Evolutionary conservation across 2,888 invertebrate species (phyloP).

Genomic region (Orthosia gothica): DNA sequence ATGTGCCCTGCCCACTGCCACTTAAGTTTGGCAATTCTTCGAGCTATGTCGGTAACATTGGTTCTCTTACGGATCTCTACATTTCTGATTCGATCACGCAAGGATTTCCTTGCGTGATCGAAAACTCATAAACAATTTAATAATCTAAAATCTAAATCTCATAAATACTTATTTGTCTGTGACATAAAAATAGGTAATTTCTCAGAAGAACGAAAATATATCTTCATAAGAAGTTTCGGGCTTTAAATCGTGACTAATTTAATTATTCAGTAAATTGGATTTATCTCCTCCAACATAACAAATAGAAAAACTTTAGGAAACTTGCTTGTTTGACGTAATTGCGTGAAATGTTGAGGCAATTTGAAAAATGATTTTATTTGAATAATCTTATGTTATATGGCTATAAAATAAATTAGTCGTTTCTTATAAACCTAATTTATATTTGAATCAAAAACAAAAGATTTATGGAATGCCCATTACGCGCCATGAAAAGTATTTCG

Average conservation of each 20-base stretch:
- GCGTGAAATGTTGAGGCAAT: slow-evolving; percentile 43
- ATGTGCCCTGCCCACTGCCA: too few relatives aligned
- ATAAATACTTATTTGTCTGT: slow-evolving; percentile 34
- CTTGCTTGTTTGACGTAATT: slow-evolving; percentile 51
- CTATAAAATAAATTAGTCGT: slow-evolving; percentile 8
- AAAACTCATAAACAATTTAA: too few relatives aligned
- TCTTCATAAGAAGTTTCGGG: slow-evolving; percentile 46
- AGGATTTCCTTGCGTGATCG: too few relatives aligned
- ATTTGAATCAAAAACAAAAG: not conserved
- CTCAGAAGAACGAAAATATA: slow-evolving; percentile 41
- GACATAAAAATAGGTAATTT: slow-evolving; percentile 32
- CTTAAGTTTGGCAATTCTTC: too few relatives aligned
- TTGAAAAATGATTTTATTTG: slow-evolving; percentile 42
- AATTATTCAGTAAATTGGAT: slow-evolving; percentile 61
- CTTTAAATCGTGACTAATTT: slow-evolving; percentile 57
- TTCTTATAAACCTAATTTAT: slow-evolving; percentile 5
- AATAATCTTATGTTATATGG: slow-evolving; percentile 36
- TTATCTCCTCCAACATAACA: slow-evolving; percentile 48
- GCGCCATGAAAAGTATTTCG: not conserved
- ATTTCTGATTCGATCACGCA: too few relatives aligned
- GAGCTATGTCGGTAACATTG: too few relatives aligned
- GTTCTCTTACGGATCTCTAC: too few relatives aligned
- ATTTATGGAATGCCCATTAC: not conserved
- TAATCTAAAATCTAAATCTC: too few relatives aligned
- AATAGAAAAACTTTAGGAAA: slow-evolving; percentile 56